Percentiles rank a stretch among this genome's conserved stretches.
Evolutionary conservation across 2,888 invertebrate genomes (phyloP).

Genomic region (Microchrysa polita): DNA sequence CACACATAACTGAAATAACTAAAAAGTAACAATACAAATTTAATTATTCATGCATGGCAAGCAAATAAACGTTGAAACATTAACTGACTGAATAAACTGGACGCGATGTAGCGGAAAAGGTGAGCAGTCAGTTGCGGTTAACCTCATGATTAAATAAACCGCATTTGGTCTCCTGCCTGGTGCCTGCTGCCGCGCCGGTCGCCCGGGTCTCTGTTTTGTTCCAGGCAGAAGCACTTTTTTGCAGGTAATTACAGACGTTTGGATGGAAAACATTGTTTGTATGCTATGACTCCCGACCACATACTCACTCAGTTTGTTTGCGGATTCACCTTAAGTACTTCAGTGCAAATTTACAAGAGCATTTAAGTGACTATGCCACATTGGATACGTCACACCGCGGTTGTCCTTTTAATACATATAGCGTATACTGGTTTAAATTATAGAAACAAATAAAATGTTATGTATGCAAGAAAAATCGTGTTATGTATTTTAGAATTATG

Average conservation of each 20-base stretch:
- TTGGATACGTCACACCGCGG: no score
- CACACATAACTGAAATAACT: not conserved
- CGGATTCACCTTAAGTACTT: no score
- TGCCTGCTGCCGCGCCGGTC: not conserved
- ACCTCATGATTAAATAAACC: conserved; percentile 31
- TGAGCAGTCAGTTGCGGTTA: conserved; percentile 40
- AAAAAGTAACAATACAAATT: conserved; percentile 1
- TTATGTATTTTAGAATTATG: no score
- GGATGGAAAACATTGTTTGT: not conserved
- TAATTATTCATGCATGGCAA: conserved; percentile 7
- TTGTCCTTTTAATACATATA: no score
- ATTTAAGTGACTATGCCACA: no score
- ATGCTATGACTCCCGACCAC: no score
- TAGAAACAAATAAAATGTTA: no score
- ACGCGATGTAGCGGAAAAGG: conserved; percentile 39
- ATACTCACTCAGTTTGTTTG: no score
- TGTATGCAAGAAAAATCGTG: no score
- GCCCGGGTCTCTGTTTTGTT: not conserved
- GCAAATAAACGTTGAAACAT: conserved; percentile 22
- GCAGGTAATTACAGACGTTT: conserved; percentile 26
- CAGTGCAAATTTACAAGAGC: no score
- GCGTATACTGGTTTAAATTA: no score
- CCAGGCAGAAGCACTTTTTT: conserved; percentile 23
- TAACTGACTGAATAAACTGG: conserved; percentile 29
- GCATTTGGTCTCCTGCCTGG: not conserved